These are phyloP conservation scores for Leucophenga varia DNA, from an alignment of 1,140 invertebrate species.

Conservation along the genomic window DNA sequence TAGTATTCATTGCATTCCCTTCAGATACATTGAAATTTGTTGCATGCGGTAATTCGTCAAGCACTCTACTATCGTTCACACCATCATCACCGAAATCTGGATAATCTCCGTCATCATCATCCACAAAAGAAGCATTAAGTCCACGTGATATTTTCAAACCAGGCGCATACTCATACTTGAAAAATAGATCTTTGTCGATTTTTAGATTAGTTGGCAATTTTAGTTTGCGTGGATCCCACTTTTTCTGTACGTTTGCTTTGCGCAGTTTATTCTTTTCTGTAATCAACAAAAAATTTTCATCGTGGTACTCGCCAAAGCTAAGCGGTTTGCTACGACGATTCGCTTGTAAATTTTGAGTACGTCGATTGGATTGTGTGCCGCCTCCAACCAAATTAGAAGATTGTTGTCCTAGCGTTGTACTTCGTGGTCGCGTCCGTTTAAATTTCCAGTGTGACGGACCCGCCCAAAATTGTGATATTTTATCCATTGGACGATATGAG, in stretches of 20 bases:
- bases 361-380: not conserved
- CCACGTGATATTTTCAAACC: conserved; percentile 31
- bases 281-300: conserved; percentile 30
- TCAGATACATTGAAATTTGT: too few species aligned
- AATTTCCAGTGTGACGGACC: conserved; percentile 56
- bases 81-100: conserved; percentile 29
- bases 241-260: conserved; percentile 46
- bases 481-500: conserved; percentile 51
- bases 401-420: conserved; percentile 20
- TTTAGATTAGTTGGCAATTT: conserved; percentile 42
- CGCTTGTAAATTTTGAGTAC: conserved; percentile 6
- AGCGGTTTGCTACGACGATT: conserved; percentile 27
- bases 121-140: conserved; percentile 26
- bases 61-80: not conserved
- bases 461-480: conserved; percentile 55
- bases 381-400: not conserved
- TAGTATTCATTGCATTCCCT: too few species aligned
- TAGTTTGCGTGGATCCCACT: conserved; percentile 50
- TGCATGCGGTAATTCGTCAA: too few species aligned
- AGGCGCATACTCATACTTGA: conserved; percentile 33
- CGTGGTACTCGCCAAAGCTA: conserved; percentile 29
- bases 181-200: conserved; percentile 34
- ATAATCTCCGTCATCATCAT: conserved; percentile 39
- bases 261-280: conserved; percentile 35
- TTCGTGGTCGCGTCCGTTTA: conserved; percentile 28